Base-by-base conservation (phyloP, 2,113 vertebrate genomes). In the Phrynocephalus versicolor region DNA sequence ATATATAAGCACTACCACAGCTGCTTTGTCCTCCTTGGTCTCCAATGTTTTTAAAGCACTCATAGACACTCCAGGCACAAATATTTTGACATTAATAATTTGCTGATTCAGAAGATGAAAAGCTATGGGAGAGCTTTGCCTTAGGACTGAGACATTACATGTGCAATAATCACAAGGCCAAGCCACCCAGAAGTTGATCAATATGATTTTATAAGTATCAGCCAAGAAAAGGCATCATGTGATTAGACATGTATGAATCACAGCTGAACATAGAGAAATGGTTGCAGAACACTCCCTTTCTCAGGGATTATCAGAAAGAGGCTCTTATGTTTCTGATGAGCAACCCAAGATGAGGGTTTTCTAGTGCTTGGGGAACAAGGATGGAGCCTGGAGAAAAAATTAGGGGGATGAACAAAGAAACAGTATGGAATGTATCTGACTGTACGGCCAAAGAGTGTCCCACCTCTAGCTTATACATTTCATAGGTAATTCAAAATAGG, bases 101-200 rank as follows among this genome's bases (percentile, higher is more conserved):
- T 81, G 77, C 71, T 23, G 55, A 51, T 19, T 80, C 76, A 79
- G 67, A 39, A 71, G 70, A 62, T 19, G 35, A 83, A 83, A 35
- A 41, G 45, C 19, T 9, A 39, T 13, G 3, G 5, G 21, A 55
- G 21, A 60, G 6, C 75, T 55, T 25, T 8, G 2, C n/a, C 19
- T 27, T 65, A 58, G 7, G 33, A 35, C 6, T 8, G 21, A 25
- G 19, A 41, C 18, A 1, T 67, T 30, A 2, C 25, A 30, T 19
- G 39, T 67, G 60, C 45, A 21, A 75, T 30, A 18, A 25, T 45
- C 27, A 16, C 0, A 18, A 19, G 60, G 70, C 25, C n/a, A 57
- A 27, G 7, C 21, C 27, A 15, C 5, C 41, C 18, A 7, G 19
- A 5, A 55, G 30, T 67, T 25, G 12, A 25, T 81, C 30, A 37